phyloP scores from a whole-genome alignment of 2,113 vertebrate genomes.

The Xiphophorus maculatus region DNA sequence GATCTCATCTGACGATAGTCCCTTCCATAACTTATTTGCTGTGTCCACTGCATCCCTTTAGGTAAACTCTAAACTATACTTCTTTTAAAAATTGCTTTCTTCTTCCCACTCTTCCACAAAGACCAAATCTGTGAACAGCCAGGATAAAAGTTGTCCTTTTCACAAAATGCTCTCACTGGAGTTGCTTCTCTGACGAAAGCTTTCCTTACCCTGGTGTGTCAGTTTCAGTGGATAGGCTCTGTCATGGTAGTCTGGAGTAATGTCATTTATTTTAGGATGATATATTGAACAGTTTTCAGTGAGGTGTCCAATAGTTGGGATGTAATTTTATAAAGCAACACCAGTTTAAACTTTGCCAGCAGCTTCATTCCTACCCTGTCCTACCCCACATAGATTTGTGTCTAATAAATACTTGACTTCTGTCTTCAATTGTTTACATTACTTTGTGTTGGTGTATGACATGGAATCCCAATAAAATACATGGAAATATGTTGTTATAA shows the following conservation, averaged over 20 bases:
- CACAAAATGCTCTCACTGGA: too few relatives aligned
- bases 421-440: neutral
- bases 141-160: too few relatives aligned
- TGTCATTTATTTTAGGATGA: neutral
- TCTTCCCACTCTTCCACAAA: too few relatives aligned
- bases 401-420: neutral
- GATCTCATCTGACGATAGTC: too few relatives aligned
- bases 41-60: too few relatives aligned
- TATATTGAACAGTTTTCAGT: neutral
- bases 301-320: neutral
- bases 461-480: neutral
- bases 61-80: neutral
- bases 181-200: neutral
- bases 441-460: neutral
- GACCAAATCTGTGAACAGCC: too few relatives aligned
- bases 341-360: neutral
- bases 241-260: neutral
- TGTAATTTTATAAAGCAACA: neutral
- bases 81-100: too few relatives aligned
- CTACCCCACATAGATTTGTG: neutral
- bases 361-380: neutral
- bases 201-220: neutral
- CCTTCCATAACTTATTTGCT: too few relatives aligned
- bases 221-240: neutral
- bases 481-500: neutral